A percentile compares a stretch with the other conserved stretches of the same genome.
phyloP scores from a whole-genome alignment of 2,797 vertebrate genomes.

The Protosalanx chinensis region DNA sequence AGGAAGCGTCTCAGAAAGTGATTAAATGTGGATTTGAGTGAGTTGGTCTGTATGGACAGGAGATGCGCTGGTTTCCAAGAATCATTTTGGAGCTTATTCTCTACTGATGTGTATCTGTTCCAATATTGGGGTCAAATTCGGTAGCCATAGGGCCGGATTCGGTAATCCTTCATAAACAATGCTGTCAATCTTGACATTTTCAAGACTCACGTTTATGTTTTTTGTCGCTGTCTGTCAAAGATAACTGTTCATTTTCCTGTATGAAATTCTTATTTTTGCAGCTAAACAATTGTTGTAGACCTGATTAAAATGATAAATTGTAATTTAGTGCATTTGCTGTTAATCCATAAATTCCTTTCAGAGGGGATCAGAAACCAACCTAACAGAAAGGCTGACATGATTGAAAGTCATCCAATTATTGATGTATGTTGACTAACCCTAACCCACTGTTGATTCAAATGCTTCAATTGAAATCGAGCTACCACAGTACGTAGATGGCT shows the following conservation, averaged over 20 bases:
- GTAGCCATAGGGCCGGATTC: conserved; percentile 57
- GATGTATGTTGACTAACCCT: background rate
- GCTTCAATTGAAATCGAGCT: background rate
- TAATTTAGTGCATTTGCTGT: background rate
- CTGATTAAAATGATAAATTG: background rate
- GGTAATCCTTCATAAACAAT: conserved; percentile 75
- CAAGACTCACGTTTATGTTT: conserved; percentile 31
- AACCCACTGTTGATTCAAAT: background rate
- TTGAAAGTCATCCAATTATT: background rate
- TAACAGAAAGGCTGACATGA: background rate
- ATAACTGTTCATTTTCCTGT: conserved; percentile 46
- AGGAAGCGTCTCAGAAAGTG: conserved; percentile 57
- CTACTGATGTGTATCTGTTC: conserved; percentile 68
- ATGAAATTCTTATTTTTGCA: conserved; percentile 45
- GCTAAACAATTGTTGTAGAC: conserved; percentile 6
- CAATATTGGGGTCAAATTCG: conserved; percentile 73
- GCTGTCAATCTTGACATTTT: conserved; percentile 71
- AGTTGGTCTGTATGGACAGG: conserved; percentile 56
- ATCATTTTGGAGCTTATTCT: conserved; percentile 62
- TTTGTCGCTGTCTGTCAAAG: conserved; percentile 39
- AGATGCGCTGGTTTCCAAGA: conserved; percentile 56
- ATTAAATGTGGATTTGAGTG: conserved; percentile 66
- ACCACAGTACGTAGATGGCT: background rate
- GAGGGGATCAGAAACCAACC: background rate
- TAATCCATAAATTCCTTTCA: background rate